A percentile compares a stretch with the other conserved stretches of the same genome.
These are phyloP conservation scores for Sebastes variabilis DNA, from an alignment of 2,797 vertebrate genomes.

Conservation along the genomic window DNA sequence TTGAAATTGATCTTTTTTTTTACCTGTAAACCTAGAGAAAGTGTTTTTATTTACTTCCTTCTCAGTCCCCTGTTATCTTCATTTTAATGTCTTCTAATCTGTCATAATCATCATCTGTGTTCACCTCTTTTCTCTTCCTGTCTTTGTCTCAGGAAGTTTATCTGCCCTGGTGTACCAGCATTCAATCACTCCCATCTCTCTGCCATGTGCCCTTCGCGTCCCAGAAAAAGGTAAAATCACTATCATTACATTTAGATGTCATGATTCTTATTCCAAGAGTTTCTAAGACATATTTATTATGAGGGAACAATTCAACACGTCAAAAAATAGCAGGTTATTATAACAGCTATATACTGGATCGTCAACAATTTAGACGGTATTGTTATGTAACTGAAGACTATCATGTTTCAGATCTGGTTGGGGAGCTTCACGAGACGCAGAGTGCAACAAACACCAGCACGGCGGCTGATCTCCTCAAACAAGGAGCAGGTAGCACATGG, in stretches of 20 bases:
- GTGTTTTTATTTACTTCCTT: background rate
- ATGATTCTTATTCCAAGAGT: background rate
- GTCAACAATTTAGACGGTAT: background rate
- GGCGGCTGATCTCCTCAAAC: conserved; percentile 90
- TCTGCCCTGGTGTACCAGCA: conserved; percentile 94
- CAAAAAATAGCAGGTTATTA: background rate
- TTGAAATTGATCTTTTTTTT: background rate
- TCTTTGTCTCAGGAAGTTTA: conserved; percentile 85
- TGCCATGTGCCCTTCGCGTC: conserved; percentile 88
- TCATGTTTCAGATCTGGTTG: conserved; percentile 84
- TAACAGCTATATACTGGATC: background rate
- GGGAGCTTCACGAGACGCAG: conserved; percentile 84
- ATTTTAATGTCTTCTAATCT: conserved; percentile 1
- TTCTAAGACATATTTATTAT: background rate
- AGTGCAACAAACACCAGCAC: conserved; percentile 89
- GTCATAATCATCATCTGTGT: background rate
- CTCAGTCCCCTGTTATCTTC: background rate
- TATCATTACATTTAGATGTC: background rate
- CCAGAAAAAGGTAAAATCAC: conserved; percentile 85
- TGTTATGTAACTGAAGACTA: background rate
- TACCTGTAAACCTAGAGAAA: background rate
- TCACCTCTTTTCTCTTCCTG: background rate
- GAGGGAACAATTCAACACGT: background rate
- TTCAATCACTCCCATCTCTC: conserved; percentile 91
- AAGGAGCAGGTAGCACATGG: conserved; percentile 86